phyloP scores from a whole-genome alignment of 2,888 invertebrate genomes.

The Melanostoma scalare region DNA sequence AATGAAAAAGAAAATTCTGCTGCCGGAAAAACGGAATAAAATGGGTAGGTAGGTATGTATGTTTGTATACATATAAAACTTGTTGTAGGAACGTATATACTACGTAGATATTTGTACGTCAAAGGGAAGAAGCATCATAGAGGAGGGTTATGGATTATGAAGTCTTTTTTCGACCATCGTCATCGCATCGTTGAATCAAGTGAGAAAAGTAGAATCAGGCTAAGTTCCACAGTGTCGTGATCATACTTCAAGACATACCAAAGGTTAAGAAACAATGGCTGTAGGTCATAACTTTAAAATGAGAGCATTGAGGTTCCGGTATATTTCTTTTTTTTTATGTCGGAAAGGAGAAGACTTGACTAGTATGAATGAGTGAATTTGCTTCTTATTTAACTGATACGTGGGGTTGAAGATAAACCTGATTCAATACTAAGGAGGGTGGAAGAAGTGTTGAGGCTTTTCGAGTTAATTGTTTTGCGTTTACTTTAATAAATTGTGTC shows the following conservation, averaged over 20 bases:
- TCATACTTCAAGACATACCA: conserved; percentile 42
- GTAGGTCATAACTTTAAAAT: conserved; percentile 42
- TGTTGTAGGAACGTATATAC: conserved; percentile 10
- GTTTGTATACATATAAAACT: background rate
- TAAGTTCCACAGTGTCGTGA: conserved; percentile 45
- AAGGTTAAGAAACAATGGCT: conserved; percentile 58
- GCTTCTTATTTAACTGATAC: too few relatives aligned
- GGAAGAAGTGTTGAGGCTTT: too few relatives aligned
- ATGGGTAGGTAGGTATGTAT: conserved; percentile 46
- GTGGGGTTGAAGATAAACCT: too few relatives aligned
- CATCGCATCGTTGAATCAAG: conserved; percentile 17
- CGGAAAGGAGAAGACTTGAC: too few relatives aligned
- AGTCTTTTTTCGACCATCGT: conserved; percentile 46
- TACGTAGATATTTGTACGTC: conserved; percentile 16
- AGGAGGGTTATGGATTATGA: conserved; percentile 56
- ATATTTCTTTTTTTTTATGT: too few relatives aligned
- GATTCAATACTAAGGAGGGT: too few relatives aligned
- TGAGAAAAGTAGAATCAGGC: conserved; percentile 32
- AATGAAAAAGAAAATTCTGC: conserved; percentile 64
- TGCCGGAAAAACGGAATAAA: conserved; percentile 56
- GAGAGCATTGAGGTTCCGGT: too few relatives aligned
- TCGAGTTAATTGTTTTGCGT: too few relatives aligned
- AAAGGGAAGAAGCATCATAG: conserved; percentile 30
- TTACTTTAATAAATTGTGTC: too few relatives aligned
- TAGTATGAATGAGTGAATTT: too few relatives aligned